Percentiles rank a stretch among this genome's conserved stretches.
Evolutionary conservation across 2,113 vertebrate genomes (phyloP).

Genomic region (Tauraco erythrolophus): DNA sequence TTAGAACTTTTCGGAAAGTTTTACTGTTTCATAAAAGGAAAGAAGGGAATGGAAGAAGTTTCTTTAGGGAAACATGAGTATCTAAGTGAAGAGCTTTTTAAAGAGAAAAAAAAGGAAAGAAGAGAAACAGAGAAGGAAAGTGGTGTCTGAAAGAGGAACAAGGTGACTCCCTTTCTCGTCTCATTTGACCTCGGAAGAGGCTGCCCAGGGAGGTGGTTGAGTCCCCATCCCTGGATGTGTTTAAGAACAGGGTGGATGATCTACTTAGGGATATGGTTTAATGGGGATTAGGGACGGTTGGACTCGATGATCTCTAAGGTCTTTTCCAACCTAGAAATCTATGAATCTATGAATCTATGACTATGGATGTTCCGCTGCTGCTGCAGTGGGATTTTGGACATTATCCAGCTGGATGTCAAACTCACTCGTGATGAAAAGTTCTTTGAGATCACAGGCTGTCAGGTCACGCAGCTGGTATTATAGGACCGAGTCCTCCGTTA

Average conservation of each 20-base stretch:
- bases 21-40: neutral
- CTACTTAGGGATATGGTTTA: too few species aligned
- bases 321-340: too few species aligned
- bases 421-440: neutral
- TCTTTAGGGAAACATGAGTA: neutral
- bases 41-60: neutral
- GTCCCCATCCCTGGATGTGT: too few species aligned
- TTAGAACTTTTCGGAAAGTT: neutral
- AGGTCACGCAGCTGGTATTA: rapidly evolving
- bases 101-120: neutral
- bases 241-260: too few species aligned
- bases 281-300: too few species aligned
- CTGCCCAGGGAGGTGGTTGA: too few species aligned
- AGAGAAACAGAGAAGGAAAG: neutral
- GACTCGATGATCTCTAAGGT: too few species aligned
- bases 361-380: neutral
- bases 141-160: neutral
- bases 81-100: neutral
- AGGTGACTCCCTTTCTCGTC: neutral
- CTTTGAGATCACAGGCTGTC: neutral
- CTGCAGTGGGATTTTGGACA: neutral
- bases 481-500: neutral
- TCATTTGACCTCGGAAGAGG: too few species aligned
- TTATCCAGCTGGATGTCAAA: neutral
- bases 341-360: too few species aligned